Conservation (phyloP, 1,140 invertebrate species). For the Neuroterus valhalla region DNA sequence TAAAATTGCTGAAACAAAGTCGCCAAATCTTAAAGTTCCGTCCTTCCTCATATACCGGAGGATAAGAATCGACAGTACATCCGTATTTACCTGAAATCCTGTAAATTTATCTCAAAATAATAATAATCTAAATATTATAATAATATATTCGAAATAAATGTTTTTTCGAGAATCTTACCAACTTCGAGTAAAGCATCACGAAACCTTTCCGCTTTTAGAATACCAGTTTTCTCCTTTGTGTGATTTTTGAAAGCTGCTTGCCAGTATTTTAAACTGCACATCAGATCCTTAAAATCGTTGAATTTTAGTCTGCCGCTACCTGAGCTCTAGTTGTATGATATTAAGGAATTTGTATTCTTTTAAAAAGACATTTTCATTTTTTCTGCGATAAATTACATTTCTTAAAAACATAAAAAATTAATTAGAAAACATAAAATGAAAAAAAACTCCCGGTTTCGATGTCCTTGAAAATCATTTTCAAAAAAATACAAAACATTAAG, state of each 20-base stretch:
- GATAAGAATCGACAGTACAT: conserved; percentile 87
- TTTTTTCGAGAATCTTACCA: conserved; percentile 72
- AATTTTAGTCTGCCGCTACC: conserved; percentile 89
- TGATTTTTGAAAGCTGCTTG: conserved; percentile 93
- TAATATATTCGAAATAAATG: conserved; percentile 38
- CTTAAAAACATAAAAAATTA: conserved; percentile 33
- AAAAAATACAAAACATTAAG: no score
- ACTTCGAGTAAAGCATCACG: conserved; percentile 90
- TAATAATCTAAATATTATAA: conserved; percentile 1
- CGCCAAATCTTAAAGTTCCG: conserved; percentile 93
- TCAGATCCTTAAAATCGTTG: conserved; percentile 92
- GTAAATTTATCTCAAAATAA: conserved; percentile 27
- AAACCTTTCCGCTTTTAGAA: conserved; percentile 89
- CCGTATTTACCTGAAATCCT: conserved; percentile 90
- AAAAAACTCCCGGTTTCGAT: no score
- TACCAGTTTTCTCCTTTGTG: conserved; percentile 92
- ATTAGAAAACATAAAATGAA: conserved; percentile 25
- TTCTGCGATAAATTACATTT: no score
- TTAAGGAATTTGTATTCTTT: conserved; percentile 62
- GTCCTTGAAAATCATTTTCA: no score
- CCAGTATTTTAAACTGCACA: conserved; percentile 94
- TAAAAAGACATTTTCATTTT: neutral
- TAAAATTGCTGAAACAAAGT: conserved; percentile 93
- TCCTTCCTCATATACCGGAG: conserved; percentile 94
- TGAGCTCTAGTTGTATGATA: conserved; percentile 77